These are phyloP conservation scores for Limnephilus marmoratus DNA, from an alignment of 2,888 invertebrate species.

Conservation along the genomic window DNA sequence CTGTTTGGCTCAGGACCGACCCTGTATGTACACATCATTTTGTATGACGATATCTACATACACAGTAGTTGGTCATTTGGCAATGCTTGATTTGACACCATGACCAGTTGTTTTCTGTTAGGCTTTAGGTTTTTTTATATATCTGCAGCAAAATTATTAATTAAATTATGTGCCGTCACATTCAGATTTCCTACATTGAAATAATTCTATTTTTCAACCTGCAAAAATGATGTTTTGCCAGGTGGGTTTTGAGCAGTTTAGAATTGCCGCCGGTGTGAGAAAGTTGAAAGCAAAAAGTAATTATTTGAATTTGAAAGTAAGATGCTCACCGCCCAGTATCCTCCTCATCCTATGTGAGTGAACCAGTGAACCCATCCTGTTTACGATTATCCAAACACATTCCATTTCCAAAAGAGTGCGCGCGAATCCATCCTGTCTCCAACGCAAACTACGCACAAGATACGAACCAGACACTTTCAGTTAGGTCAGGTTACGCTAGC, in stretches of 20 bases:
- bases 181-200: neutral
- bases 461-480: slow-evolving; percentile 1
- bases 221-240: neutral
- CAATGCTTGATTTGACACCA: neutral
- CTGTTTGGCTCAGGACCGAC: no score
- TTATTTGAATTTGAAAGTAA: slow-evolving; percentile 30
- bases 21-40: neutral
- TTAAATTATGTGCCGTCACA: neutral
- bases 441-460: neutral
- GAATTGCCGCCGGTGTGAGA: slow-evolving; percentile 12
- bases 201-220: neutral
- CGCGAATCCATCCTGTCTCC: slow-evolving; percentile 33
- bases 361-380: slow-evolving; percentile 9
- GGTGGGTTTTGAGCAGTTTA: neutral
- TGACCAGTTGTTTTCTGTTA: neutral
- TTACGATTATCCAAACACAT: slow-evolving; percentile 14
- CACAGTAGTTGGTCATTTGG: neutral
- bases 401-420: slow-evolving; percentile 27
- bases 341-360: slow-evolving; percentile 2
- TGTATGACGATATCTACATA: neutral
- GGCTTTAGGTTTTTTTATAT: neutral
- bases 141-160: neutral
- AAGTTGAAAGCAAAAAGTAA: slow-evolving; percentile 39
- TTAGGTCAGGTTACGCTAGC: neutral
- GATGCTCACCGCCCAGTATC: slow-evolving; percentile 52